A percentile compares a stretch with the other conserved stretches of the same genome.
Conservation (phyloP, 2,888 invertebrate species). For the Eupithecia subfuscata region DNA sequence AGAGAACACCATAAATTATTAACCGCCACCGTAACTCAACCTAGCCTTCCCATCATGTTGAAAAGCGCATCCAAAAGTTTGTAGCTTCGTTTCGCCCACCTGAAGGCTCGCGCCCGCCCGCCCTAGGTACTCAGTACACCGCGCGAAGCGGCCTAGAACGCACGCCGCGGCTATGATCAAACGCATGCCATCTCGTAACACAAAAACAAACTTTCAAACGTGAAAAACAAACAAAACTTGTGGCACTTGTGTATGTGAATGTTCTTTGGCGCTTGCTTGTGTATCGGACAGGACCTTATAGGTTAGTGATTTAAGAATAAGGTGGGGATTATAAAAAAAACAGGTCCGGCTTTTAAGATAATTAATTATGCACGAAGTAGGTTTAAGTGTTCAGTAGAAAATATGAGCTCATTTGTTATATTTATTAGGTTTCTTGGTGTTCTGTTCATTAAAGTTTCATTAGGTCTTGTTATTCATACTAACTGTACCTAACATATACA, state of each 20-base stretch:
- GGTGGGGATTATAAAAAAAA: not conserved
- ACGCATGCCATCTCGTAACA: slow-evolving; percentile 57
- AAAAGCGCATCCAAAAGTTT: slow-evolving; percentile 52
- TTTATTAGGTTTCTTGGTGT: slow-evolving; percentile 17
- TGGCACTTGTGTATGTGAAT: slow-evolving; percentile 16
- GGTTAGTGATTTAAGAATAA: not conserved
- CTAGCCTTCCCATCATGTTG: not conserved
- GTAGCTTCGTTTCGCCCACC: slow-evolving; percentile 60
- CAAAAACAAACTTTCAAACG: slow-evolving; percentile 54
- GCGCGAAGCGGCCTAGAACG: slow-evolving; percentile 58
- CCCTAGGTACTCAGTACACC: slow-evolving; percentile 64
- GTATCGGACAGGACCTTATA: not conserved
- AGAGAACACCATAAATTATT: not conserved
- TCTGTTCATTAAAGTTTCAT: slow-evolving; percentile 7
- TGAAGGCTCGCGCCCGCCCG: slow-evolving; percentile 57
- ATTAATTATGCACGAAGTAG: slow-evolving; percentile 16
- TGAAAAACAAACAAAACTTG: slow-evolving; percentile 34
- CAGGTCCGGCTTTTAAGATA: slow-evolving; percentile 11
- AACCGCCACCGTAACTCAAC: too few relatives aligned
- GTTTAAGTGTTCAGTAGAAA: slow-evolving; percentile 13
- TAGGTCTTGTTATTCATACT: not conserved
- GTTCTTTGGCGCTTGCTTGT: not conserved
- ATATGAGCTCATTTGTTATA: slow-evolving; percentile 16
- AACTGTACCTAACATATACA: not conserved
- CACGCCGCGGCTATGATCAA: slow-evolving; percentile 46